Base-by-base conservation (phyloP, 2,113 vertebrate genomes). In the Crypturellus undulatus region DNA sequence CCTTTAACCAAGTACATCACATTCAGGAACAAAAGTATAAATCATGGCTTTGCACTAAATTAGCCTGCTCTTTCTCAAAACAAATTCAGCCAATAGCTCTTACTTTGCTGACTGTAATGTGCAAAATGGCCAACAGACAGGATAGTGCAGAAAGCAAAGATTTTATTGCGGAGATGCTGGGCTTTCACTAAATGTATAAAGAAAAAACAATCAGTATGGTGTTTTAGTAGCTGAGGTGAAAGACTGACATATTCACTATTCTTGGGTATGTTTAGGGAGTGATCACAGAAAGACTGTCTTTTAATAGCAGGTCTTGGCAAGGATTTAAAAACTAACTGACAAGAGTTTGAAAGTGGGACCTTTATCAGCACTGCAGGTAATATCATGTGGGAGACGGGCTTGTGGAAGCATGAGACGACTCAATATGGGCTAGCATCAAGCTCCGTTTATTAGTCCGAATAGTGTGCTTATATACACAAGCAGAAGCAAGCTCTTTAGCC, bases 261-360 rank as follows among this genome's bases (percentile, higher is more conserved):
- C 28, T 64, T 75, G 24, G 9, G 16, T 68, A 72, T 64, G 69
- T 56, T 51, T 77, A 77, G 38, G 77, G 26, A 91, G 14, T 32
- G 45, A 84, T 92, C 59, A 89, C 49, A 92, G 88, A 86, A 89
- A 86, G 26, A 19, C 77, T 64, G 20, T 62, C 67, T 96, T 94
- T 92, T 38, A 38, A 38, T 38, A 38, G 38, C 25, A 77, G n/a
- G 38, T 38, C 38, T 38, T 96, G 79, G 76, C 93, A 96, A 36
- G 11, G 25, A 52, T 85, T 94, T 93, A 95, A 92, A 95, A 71
- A 68, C 72, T 78, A 95, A 78, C 80, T 86, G 70, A 91, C 78
- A 73, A 51, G 5, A 5, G 30, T 47, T 38, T 91, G 76, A 38
- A 94, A 88, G 56, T 42, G 34, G 43, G 65, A 70, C 36, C 51